Evolutionary conservation across 2,797 vertebrate genomes (phyloP), one percentile per base, ranked within the genome.

Genomic region (Phoebastria nigripes): DNA sequence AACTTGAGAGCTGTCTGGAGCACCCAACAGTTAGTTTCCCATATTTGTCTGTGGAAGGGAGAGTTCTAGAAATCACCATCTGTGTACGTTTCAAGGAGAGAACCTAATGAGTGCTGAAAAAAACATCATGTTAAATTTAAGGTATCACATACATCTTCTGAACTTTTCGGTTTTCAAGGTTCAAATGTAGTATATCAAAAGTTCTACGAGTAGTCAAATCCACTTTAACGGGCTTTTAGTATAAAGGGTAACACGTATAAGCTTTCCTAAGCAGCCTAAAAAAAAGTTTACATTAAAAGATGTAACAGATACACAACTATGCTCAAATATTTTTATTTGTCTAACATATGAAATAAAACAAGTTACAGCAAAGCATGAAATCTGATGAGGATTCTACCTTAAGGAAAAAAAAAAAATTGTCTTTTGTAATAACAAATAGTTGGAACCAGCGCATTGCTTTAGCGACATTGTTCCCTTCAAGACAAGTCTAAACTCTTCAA

Each of bases 401-500:
- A 97, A 98, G 98, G 97, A 96, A 94, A 94, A 95, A 96, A 35
- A 96, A 98, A 98, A 98, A 91, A 82, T 41, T 86, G 78, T 71
- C 96, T 97, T 98, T 98, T 98, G 97, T 98, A 97, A 97, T 96
- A 98, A 98, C 97, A 98, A 98, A 98, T 97, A 97, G 86, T 97
- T 95, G 97, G 97, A 98, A 98, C 73, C 89, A 69, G 97, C 67
- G 90, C 95, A 97, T 97, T 98, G 97, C 98, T 96, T 72, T 92
- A 96, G 97, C 87, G 98, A 98, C 98, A 98, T 94, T 97, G 98
- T 98, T 98, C 98, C 97, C 98, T 96, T 96, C 94, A 41, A 98
- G 98, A 98, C 99, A 99, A 99, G 99, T 98, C 99, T 95, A 97
- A 98, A 99, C 98, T 97, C 94, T 98, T 99, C 99, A 97, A 97